Conservation (phyloP, 2,888 invertebrate genomes). For the Drosophila differens region DNA sequence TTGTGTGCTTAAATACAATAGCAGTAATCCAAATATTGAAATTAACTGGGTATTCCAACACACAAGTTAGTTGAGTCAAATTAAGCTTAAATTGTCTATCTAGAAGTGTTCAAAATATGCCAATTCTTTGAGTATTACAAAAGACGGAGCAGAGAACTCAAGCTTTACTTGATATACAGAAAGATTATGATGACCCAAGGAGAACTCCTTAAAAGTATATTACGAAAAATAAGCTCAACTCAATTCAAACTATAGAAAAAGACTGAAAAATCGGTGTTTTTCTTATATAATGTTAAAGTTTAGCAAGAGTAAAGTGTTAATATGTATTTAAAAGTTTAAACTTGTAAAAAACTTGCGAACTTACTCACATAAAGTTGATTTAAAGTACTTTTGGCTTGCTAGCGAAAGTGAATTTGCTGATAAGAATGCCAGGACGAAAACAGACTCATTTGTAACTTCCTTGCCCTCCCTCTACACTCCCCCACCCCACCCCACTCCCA, state of each 20-base stretch:
- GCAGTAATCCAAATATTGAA: neutral
- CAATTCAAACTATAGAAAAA: neutral
- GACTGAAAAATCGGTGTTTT: fast-evolving
- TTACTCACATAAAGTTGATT: neutral
- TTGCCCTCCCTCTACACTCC: neutral
- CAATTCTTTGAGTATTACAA: neutral
- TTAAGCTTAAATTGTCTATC: neutral
- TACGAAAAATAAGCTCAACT: neutral
- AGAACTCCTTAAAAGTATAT: neutral
- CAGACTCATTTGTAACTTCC: neutral
- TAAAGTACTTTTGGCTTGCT: neutral
- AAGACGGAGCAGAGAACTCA: neutral
- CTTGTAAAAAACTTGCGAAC: neutral
- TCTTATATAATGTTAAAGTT: neutral
- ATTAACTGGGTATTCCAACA: neutral
- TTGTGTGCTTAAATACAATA: neutral
- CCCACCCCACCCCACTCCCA: neutral
- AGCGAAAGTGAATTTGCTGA: slow-evolving; percentile 46
- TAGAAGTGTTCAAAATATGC: neutral
- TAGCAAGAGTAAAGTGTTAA: neutral
- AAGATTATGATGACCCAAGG: neutral
- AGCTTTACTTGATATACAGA: neutral
- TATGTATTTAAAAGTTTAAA: neutral
- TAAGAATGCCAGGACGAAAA: slow-evolving; percentile 14
- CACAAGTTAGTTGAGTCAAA: neutral